Evolutionary conservation across 2,888 invertebrate species (phyloP).

Genomic region (Spodoptera exigua): DNA sequence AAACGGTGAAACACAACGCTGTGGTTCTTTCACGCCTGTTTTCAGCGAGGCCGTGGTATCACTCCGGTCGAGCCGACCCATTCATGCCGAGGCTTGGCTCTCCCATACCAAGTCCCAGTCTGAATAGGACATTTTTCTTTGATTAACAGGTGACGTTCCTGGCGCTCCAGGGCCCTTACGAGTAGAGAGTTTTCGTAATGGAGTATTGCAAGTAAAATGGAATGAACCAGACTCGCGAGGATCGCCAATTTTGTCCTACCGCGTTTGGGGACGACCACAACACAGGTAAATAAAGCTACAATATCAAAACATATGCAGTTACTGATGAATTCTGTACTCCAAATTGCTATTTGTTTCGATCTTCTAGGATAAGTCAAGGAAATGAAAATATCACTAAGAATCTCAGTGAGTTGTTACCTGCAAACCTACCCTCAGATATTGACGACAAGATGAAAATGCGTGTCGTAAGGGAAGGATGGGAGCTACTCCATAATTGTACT

Average conservation of each 20-base stretch:
- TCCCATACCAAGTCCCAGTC: no score
- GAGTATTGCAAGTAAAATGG: constrained; percentile 95
- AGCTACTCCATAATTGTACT: constrained; percentile 92
- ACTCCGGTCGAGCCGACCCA: no score
- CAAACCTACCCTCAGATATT: constrained; percentile 74
- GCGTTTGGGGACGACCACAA: constrained; percentile 91
- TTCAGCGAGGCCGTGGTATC: no score
- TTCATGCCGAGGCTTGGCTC: no score
- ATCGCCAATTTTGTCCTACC: constrained; percentile 92
- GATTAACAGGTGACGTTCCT: constrained; percentile 92
- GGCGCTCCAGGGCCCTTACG: constrained; percentile 93
- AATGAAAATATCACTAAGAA: constrained; percentile 80
- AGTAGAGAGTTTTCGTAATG: constrained; percentile 92
- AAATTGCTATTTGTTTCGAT: background rate
- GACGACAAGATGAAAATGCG: constrained; percentile 76
- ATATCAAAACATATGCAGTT: background rate
- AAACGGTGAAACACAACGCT: no score
- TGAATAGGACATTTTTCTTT: background rate
- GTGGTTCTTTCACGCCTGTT: no score
- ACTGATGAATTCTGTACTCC: background rate
- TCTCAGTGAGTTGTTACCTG: constrained; percentile 71
- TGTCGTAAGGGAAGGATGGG: constrained; percentile 88
- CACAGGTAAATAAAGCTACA: constrained; percentile 66
- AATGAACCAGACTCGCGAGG: constrained; percentile 93
- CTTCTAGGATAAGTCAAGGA: constrained; percentile 55